Evolutionary conservation across 2,797 vertebrate species (phyloP).

Genomic region (Malacoctenus gilli): DNA sequence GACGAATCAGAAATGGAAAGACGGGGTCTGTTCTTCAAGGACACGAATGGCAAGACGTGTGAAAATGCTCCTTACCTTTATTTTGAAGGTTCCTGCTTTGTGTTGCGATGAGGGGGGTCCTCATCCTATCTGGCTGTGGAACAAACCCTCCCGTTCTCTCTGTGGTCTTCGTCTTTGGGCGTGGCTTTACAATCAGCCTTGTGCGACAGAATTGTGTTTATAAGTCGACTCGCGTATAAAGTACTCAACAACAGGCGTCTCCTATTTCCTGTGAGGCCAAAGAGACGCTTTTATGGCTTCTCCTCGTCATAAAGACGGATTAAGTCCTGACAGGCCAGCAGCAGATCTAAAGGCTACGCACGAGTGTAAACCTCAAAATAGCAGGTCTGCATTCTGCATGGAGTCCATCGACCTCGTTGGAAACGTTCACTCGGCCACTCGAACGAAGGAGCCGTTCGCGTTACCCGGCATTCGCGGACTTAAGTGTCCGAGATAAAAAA

Average conservation of each 20-base stretch:
- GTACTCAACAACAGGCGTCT: constrained; percentile 39
- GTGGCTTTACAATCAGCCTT: constrained; percentile 10
- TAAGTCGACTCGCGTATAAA: constrained; percentile 53
- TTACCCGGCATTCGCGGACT: not conserved
- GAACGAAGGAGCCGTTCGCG: not conserved
- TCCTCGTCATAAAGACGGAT: constrained; percentile 20
- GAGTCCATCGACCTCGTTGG: not conserved
- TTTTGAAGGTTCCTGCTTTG: no score
- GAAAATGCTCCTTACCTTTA: no score
- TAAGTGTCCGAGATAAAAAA: constrained; percentile 4
- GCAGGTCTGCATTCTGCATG: not conserved
- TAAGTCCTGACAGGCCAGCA: constrained; percentile 17
- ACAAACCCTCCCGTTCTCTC: not conserved
- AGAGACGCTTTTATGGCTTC: constrained; percentile 32
- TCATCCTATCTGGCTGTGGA: no score
- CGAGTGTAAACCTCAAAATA: constrained; percentile 25
- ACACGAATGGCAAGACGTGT: no score
- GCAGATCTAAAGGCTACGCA: constrained; percentile 12
- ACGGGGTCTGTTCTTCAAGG: no score
- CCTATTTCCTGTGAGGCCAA: constrained; percentile 49
- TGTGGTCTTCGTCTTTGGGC: not conserved
- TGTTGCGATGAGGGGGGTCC: no score
- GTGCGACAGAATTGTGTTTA: constrained; percentile 27
- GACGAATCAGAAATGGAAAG: no score
- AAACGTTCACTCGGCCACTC: constrained; percentile 6